These are phyloP conservation scores for Cryptops parisi DNA, from an alignment of 2,888 invertebrate genomes.

Conservation along the genomic window DNA sequence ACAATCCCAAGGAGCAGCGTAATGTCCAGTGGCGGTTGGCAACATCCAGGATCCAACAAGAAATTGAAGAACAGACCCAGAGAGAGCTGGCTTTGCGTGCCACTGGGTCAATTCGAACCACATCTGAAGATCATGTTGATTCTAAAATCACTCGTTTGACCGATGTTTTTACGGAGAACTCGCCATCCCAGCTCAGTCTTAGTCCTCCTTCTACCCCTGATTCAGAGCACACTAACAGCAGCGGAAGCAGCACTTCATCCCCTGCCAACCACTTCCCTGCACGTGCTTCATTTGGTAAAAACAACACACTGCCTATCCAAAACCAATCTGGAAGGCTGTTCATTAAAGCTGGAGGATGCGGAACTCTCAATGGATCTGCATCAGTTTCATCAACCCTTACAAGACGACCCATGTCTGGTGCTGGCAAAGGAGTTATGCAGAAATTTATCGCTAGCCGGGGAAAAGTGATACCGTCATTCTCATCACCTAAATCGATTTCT, in stretches of 20 bases:
- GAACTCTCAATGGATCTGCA: background rate
- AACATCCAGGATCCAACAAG: slow-evolving; percentile 61
- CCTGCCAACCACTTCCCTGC: background rate
- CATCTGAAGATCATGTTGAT: slow-evolving; percentile 41
- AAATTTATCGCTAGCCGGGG: slow-evolving; percentile 68
- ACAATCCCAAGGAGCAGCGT: slow-evolving; percentile 7
- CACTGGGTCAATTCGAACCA: slow-evolving; percentile 42
- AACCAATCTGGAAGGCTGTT: too few species aligned
- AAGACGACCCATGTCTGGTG: background rate
- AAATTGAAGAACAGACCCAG: slow-evolving; percentile 72
- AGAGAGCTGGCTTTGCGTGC: slow-evolving; percentile 65
- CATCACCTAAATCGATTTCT: slow-evolving; percentile 2
- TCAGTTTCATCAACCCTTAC: background rate
- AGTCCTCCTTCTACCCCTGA: slow-evolving; percentile 15
- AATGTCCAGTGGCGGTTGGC: slow-evolving; percentile 30
- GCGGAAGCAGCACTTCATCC: background rate
- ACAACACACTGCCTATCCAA: background rate
- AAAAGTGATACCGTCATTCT: slow-evolving; percentile 36
- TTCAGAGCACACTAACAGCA: slow-evolving; percentile 1
- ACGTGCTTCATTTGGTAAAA: background rate
- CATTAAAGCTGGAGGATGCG: background rate
- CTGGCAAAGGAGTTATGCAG: slow-evolving; percentile 64
- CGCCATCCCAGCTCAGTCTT: background rate
- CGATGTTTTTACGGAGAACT: slow-evolving; percentile 19
- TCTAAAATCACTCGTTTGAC: slow-evolving; percentile 28